These are phyloP conservation scores for Scaptomyza tumidula DNA, from an alignment of 2,888 invertebrate species.

Conservation along the genomic window DNA sequence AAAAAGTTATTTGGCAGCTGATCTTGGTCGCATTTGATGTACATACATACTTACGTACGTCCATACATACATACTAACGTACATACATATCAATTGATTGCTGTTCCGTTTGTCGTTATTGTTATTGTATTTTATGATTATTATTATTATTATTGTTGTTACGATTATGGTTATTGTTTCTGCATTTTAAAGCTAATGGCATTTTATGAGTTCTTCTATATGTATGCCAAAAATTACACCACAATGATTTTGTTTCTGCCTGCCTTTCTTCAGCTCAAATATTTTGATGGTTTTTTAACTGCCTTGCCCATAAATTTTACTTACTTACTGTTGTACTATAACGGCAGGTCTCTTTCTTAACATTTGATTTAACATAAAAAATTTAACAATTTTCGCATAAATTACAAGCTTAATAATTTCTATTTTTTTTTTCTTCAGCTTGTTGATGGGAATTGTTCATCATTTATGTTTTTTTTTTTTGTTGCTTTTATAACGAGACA, in stretches of 20 bases:
- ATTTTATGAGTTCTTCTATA: constrained; percentile 44
- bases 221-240: constrained; percentile 59
- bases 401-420: constrained; percentile 68
- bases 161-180: constrained; percentile 76
- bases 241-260: constrained; percentile 37
- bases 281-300: constrained; percentile 67
- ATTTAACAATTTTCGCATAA: constrained; percentile 72
- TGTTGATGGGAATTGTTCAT: constrained; percentile 28
- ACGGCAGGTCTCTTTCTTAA: constrained; percentile 44
- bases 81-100: constrained; percentile 29
- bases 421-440: neutral
- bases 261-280: constrained; percentile 7
- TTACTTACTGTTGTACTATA: constrained; percentile 41
- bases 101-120: constrained; percentile 63
- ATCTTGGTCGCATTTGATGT: constrained; percentile 32
- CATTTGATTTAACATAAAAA: too few relatives aligned
- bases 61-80: constrained; percentile 24
- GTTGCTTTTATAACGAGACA: constrained; percentile 15
- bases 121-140: constrained; percentile 59
- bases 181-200: constrained; percentile 75
- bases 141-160: constrained; percentile 47
- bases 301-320: constrained; percentile 74
- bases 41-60: constrained; percentile 2
- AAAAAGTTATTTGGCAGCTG: constrained; percentile 59
- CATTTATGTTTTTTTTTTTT: constrained; percentile 6